Evolutionary conservation across 2,797 vertebrate species (phyloP).

Genomic region (Coreius guichenoti): DNA sequence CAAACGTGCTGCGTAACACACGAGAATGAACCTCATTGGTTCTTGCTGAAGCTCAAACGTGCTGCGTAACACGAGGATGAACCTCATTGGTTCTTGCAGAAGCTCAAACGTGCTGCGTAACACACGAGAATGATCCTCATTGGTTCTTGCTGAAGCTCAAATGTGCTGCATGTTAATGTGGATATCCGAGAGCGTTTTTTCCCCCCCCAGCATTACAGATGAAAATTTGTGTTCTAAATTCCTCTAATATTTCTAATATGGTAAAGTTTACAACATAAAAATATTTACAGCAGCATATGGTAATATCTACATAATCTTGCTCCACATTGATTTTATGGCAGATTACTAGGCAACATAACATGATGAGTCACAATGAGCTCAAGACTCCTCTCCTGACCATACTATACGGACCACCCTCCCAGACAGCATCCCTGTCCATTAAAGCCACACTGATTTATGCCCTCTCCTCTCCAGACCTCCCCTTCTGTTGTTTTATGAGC

Average conservation of each 20-base stretch:
- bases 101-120: too few relatives aligned
- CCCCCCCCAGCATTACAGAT: not conserved
- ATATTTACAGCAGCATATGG: not conserved
- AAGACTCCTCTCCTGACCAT: conserved; percentile 23
- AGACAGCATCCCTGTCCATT: conserved; percentile 35
- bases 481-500: conserved; percentile 36
- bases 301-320: not conserved
- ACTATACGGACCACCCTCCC: conserved; percentile 23
- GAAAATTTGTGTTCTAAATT: not conserved
- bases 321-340: conserved; percentile 14
- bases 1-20: too few relatives aligned
- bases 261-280: not conserved
- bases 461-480: conserved; percentile 20
- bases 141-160: too few relatives aligned
- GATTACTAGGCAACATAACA: conserved; percentile 13
- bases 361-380: conserved; percentile 1
- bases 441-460: conserved; percentile 40
- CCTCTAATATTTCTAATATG: not conserved
- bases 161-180: too few relatives aligned
- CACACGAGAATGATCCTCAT: too few relatives aligned
- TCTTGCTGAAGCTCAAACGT: too few relatives aligned
- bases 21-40: too few relatives aligned
- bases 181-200: too few relatives aligned
- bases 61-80: too few relatives aligned
- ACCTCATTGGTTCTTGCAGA: too few relatives aligned